Conservation (phyloP, 2,797 vertebrate genomes). For the Paramormyrops hopkinsi region DNA sequence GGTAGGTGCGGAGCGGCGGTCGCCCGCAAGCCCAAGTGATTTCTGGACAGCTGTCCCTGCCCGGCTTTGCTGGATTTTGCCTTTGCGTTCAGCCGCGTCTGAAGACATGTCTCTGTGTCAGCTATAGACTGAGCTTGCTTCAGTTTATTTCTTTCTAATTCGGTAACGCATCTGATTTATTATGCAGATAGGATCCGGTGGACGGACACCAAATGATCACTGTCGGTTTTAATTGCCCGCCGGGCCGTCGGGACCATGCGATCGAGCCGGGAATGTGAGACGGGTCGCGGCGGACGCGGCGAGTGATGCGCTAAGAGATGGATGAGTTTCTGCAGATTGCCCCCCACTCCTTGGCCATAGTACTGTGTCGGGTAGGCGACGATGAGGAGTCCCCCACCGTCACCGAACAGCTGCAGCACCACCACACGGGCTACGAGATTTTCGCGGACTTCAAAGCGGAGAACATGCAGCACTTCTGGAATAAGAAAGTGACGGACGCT, state of each 20-base stretch:
- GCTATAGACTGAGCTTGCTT: neutral
- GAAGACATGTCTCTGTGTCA: neutral
- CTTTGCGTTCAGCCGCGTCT: neutral
- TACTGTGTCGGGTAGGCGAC: slow-evolving; percentile 66
- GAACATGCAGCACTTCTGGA: slow-evolving; percentile 91
- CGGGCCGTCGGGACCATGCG: slow-evolving; percentile 9
- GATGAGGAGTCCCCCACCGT: slow-evolving; percentile 43
- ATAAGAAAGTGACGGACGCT: slow-evolving; percentile 80
- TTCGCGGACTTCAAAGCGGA: slow-evolving; percentile 95
- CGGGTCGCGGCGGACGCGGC: slow-evolving; percentile 12
- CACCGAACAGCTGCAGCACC: slow-evolving; percentile 65
- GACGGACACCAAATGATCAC: neutral
- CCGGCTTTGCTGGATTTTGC: slow-evolving; percentile 1
- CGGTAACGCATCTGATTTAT: neutral
- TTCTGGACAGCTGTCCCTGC: neutral
- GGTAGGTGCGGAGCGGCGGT: neutral
- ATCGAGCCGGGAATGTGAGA: slow-evolving; percentile 15
- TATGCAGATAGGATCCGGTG: slow-evolving; percentile 12
- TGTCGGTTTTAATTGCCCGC: neutral
- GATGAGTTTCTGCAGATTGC: slow-evolving; percentile 86
- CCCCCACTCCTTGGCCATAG: slow-evolving; percentile 90
- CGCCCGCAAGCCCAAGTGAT: neutral
- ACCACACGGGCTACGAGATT: slow-evolving; percentile 89
- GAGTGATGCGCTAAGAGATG: slow-evolving; percentile 48
- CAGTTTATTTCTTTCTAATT: neutral